These are phyloP conservation scores for Rhodeus uyekii DNA, from an alignment of 2,797 vertebrate genomes.

Conservation along the genomic window DNA sequence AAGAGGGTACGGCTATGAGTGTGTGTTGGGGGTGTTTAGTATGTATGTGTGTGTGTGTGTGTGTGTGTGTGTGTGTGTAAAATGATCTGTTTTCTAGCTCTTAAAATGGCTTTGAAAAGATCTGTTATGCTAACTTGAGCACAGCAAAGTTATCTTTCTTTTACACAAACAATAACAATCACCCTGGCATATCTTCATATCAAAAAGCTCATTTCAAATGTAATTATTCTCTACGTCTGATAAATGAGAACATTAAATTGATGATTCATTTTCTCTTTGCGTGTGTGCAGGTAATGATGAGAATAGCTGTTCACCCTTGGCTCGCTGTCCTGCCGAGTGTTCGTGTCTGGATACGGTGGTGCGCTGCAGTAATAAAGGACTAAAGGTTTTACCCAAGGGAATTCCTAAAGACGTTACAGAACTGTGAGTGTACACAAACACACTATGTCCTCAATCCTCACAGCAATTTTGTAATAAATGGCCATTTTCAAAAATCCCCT, in stretches of 20 bases:
- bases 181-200: neutral
- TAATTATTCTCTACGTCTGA: neutral
- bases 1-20: slow-evolving; percentile 87
- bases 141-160: slow-evolving; percentile 23
- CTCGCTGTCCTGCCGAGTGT: slow-evolving; percentile 92
- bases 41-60: neutral
- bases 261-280: slow-evolving; percentile 18
- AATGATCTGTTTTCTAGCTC: slow-evolving; percentile 23
- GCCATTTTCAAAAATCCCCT: slow-evolving; percentile 22
- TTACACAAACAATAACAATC: slow-evolving; percentile 34
- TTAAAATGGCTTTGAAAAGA: slow-evolving; percentile 23
- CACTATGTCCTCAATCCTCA: neutral
- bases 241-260: slow-evolving; percentile 11
- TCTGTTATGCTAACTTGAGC: slow-evolving; percentile 42
- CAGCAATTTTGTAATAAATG: neutral
- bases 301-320: slow-evolving; percentile 91
- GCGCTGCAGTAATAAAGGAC: slow-evolving; percentile 96
- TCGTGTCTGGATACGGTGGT: slow-evolving; percentile 97
- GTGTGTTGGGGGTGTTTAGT: slow-evolving; percentile 38
- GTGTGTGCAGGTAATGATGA: slow-evolving; percentile 87
- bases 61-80: slow-evolving; percentile 66
- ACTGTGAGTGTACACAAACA: slow-evolving; percentile 82
- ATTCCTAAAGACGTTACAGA: slow-evolving; percentile 96
- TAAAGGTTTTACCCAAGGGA: slow-evolving; percentile 89
- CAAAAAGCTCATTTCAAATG: neutral